Base-by-base conservation (phyloP, 2,113 vertebrate species). In the Hylia prasina region DNA sequence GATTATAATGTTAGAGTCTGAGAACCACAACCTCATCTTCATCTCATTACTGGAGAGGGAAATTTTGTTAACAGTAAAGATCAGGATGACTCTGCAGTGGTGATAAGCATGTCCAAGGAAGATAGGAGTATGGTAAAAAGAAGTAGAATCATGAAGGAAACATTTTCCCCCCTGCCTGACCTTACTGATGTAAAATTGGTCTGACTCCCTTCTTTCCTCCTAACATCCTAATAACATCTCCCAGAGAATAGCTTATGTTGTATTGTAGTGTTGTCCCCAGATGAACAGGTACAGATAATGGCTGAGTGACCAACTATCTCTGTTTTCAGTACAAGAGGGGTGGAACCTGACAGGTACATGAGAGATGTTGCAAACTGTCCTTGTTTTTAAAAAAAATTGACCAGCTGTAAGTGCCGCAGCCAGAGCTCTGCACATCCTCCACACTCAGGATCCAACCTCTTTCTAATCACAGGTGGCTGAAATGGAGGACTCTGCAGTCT, bases 271-370 rank as follows among this genome's bases (percentile, higher is more conserved):
- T 9, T 93, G 25, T 72, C 7, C 28, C 4, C 20, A 64, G 44
- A 48, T 9, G 13, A 66, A 66, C 0, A 63, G 31, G 13, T 57
- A 15, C 15, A 33, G 33, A 30, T 39, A 78, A 60, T 14, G 40
- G 40, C 14, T 0, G 0, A 77, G 15, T 28, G 63, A 33, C 11
- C 3, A 3, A 9, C 20, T 1, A 1, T 22, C 42, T 50, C 42
- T 45, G 6, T 35, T 75, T 80, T 60, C 56, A 56, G 23, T 22
- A 35, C 16, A 42, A 82, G 37, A 64, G 2, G 11, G 6, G 25
- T 39, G 9, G 47, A 88, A 83, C 27, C 16, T 40, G 12, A 44
- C 5, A 78, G 11, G 44, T 68, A 51, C 56, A 35, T 48, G 33
- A 71, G 10, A 65, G 19, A 37, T 28, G 25, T 58, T 94, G 24